Conservation (phyloP, 92 coral and sea anemone genomes). For the Palythoa grandis region DNA sequence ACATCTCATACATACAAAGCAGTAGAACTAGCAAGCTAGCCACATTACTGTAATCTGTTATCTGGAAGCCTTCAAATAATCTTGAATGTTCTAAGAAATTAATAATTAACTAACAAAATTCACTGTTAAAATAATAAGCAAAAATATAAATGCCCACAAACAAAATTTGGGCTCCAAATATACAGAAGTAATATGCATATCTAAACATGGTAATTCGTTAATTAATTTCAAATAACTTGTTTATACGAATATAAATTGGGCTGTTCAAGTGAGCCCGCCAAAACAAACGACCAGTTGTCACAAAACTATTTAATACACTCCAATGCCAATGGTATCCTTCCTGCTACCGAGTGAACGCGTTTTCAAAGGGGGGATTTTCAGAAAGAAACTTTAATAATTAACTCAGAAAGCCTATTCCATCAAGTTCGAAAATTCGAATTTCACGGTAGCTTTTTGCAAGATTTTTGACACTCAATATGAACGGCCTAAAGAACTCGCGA, state of each 20-base stretch:
- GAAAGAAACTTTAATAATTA: too few relatives aligned
- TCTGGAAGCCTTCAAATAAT: background rate
- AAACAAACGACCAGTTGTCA: slow-evolving; percentile 3
- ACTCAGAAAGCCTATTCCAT: too few relatives aligned
- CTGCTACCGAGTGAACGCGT: background rate
- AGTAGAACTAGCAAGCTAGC: too few relatives aligned
- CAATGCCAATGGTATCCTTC: background rate
- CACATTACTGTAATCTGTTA: background rate
- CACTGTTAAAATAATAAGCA: slow-evolving; percentile 1
- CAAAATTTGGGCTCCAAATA: slow-evolving; percentile 28
- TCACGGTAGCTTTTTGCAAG: too few relatives aligned
- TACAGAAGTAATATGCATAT: slow-evolving; percentile 18
- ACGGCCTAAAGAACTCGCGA: background rate
- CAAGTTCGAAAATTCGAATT: too few relatives aligned
- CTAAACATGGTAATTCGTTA: background rate
- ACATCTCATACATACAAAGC: background rate
- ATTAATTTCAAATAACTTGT: slow-evolving; percentile 19
- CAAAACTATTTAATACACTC: background rate
- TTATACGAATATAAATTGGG: slow-evolving; percentile 56
- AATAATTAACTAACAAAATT: background rate
- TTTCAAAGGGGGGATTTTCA: background rate
- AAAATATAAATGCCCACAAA: slow-evolving; percentile 27
- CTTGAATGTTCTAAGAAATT: background rate
- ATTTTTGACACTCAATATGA: too few relatives aligned
- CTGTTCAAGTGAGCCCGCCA: slow-evolving; percentile 38